A percentile compares a stretch with the other conserved stretches of the same genome.
Evolutionary conservation across 2,888 invertebrate genomes (phyloP).

Genomic region (Caenorhabditis doughertyi): DNA sequence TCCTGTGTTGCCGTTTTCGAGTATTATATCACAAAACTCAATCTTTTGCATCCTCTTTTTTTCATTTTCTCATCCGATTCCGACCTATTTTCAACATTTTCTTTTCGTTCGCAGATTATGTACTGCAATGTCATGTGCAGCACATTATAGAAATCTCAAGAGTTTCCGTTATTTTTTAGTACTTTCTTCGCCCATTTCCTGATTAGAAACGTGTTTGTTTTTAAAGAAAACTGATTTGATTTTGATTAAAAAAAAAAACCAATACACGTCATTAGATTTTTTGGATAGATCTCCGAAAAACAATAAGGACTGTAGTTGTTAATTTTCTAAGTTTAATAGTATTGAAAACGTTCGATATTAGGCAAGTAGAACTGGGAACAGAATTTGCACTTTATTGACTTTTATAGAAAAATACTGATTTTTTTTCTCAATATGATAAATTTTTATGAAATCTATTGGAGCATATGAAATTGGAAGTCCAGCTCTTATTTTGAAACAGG

Average conservation of each 20-base stretch:
- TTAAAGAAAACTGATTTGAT: not conserved
- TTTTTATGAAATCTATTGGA: not conserved
- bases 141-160: constrained; percentile 31
- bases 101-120: constrained; percentile 26
- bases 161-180: constrained; percentile 43
- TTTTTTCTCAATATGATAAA: not conserved
- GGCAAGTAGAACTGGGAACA: no score
- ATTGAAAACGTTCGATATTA: no score
- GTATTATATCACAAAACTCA: constrained; percentile 50
- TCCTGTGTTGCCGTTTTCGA: constrained; percentile 38
- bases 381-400: no score
- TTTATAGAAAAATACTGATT: not conserved
- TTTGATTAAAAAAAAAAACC: not conserved
- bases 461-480: not conserved
- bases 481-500: not conserved
- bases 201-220: constrained; percentile 32
- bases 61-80: constrained; percentile 15
- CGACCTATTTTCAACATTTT: constrained; percentile 40
- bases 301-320: no score
- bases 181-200: constrained; percentile 32
- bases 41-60: constrained; percentile 27
- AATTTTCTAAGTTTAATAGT: no score
- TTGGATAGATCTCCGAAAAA: no score
- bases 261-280: constrained; percentile 9
- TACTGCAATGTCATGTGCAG: constrained; percentile 63